Evolutionary conservation across 2,797 vertebrate genomes (phyloP).

Genomic region (Eleutherodactylus coqui): DNA sequence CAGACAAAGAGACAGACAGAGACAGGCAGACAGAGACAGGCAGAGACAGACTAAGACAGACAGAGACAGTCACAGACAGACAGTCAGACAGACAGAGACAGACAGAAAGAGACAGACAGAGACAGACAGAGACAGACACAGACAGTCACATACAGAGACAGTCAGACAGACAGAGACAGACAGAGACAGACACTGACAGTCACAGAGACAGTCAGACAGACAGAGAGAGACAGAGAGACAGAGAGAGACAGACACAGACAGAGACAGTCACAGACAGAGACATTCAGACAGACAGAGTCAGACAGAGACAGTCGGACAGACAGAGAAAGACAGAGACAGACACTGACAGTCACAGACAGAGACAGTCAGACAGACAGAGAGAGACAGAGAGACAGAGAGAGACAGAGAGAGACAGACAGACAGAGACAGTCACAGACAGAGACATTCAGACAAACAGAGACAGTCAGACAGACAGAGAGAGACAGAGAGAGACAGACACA

Average conservation of each 20-base stretch:
- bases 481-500: neutral
- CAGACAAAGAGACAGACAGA: constrained; percentile 1
- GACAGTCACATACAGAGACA: neutral
- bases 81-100: neutral
- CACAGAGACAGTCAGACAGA: neutral
- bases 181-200: neutral
- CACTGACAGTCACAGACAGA: neutral
- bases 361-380: neutral
- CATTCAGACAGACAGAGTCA: constrained; percentile 15
- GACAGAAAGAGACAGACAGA: neutral
- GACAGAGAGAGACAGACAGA: neutral
- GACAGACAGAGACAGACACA: neutral
- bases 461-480: neutral
- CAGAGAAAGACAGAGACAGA: neutral
- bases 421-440: neutral
- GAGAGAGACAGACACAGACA: neutral
- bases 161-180: neutral
- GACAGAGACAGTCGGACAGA: too few relatives aligned
- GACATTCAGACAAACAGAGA: neutral
- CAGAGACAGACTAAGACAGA: constrained; percentile 7
- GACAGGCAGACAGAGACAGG: neutral
- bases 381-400: neutral
- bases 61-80: constrained; percentile 1
- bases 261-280: too few relatives aligned
- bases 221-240: neutral